A percentile compares a stretch with the other conserved stretches of the same genome.
These are phyloP conservation scores for Gambusia affinis DNA, from an alignment of 2,113 vertebrate genomes.

Conservation along the genomic window DNA sequence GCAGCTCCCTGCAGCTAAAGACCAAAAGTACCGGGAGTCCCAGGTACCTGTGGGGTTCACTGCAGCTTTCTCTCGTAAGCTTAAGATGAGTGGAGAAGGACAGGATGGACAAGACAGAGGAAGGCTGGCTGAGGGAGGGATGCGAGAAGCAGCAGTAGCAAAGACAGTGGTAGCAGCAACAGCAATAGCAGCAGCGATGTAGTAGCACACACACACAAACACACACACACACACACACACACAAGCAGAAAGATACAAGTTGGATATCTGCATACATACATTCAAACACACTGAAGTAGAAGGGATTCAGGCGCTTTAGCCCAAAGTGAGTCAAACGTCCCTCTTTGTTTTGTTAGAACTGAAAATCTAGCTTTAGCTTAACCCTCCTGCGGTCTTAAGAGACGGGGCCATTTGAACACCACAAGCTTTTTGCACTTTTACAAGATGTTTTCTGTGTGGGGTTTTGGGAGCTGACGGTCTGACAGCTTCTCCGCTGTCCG, in stretches of 20 bases:
- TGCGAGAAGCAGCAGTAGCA: constrained; percentile 68
- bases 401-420: too few relatives aligned
- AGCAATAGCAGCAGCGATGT: constrained; percentile 77
- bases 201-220: constrained; percentile 44
- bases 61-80: constrained; percentile 36
- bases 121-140: constrained; percentile 37
- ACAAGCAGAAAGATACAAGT: constrained; percentile 12
- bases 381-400: too few relatives aligned
- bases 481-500: too few relatives aligned
- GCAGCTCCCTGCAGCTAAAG: constrained; percentile 51
- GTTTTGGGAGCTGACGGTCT: too few relatives aligned
- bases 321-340: neutral
- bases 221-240: constrained; percentile 18
- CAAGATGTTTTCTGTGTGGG: too few relatives aligned
- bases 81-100: constrained; percentile 24
- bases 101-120: constrained; percentile 15
- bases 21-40: constrained; percentile 34
- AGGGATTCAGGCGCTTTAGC: constrained; percentile 6
- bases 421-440: too few relatives aligned
- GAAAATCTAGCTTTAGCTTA: neutral
- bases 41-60: constrained; percentile 50
- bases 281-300: constrained; percentile 32
- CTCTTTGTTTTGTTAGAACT: neutral
- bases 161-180: constrained; percentile 69
- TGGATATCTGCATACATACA: constrained; percentile 30